Evolutionary conservation across 2,888 invertebrate genomes (phyloP), one percentile per base, ranked within the genome.

Genomic region (Epirrhoe alternata): DNA sequence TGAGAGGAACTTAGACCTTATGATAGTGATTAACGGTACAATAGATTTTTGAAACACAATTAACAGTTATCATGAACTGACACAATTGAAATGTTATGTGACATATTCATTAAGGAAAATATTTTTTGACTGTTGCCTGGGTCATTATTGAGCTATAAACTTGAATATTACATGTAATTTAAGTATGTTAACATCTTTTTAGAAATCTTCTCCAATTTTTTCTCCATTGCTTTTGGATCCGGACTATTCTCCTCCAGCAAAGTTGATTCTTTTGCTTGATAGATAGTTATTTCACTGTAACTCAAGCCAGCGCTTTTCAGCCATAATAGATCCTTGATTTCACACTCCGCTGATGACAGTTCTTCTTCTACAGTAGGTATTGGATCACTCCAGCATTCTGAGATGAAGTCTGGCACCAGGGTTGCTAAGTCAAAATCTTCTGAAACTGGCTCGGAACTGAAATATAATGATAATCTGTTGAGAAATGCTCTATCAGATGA

Each of bases 221-320:
- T 70, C 64, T 86, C 84, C 62, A 91, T 76, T n/a, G 81, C 76
- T 45, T 73, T 83, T 0, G 86, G 81, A 70, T 91, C 90, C 1
- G 89, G 82, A 67, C 87, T 88, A 14, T 78, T 84, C 1, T 79
- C 80, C 38, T 86, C 82, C 16, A 87, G 68, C 12, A 79, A 71
- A 1, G 92, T 92, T 30, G 86, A 86, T 78, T 93, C 88, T 74
- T 89, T 88, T 57, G 94, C 93, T 50, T 86, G 81, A 57, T 92
- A 92, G n/a, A 94, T 70, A 73, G 91, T 85, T 17, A 94, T 87
- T 81, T 94, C 94, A 5, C 94, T 90, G 56, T 85, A 79, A 5
- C 89, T 85, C 5, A 95, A 80, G 38, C 94, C 94, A 49, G 86
- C 87, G 56, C 86, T 89, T 73, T 90, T 94, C 56, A 94, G 75